Evolutionary conservation across 2,113 vertebrate genomes (phyloP).

Genomic region (Piaya cayana): DNA sequence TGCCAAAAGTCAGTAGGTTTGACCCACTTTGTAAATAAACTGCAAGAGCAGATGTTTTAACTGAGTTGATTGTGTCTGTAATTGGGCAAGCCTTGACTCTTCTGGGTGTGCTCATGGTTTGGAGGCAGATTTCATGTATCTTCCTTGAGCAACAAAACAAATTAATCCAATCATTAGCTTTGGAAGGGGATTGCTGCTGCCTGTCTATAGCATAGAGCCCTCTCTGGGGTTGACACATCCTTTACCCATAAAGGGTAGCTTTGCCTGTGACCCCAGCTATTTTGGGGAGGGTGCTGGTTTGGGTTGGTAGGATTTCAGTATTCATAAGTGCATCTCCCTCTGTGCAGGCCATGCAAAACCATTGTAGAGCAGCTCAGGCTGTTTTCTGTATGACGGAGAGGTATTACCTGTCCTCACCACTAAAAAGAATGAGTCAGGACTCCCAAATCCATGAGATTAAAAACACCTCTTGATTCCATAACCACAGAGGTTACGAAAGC

Average conservation of each 20-base stretch:
- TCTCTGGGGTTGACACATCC: background rate
- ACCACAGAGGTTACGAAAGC: background rate
- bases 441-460: background rate
- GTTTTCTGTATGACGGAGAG: rapidly evolving
- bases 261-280: background rate
- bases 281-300: background rate
- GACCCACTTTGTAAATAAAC: background rate
- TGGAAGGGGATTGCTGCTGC: background rate
- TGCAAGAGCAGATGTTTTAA: background rate
- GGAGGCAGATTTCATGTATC: background rate
- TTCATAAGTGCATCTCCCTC: background rate
- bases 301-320: background rate
- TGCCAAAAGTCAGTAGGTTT: background rate
- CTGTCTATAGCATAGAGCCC: background rate
- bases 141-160: background rate
- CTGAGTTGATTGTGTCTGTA: background rate
- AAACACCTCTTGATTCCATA: background rate
- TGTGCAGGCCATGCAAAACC: background rate
- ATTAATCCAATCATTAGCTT: background rate
- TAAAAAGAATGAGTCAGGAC: background rate
- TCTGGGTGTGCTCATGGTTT: background rate
- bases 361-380: background rate
- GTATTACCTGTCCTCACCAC: background rate
- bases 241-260: background rate
- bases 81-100: background rate